Percentiles rank a stretch among this genome's conserved stretches.
Conservation (phyloP, 2,113 vertebrate species). For the Pollimyrus isidori region DNA sequence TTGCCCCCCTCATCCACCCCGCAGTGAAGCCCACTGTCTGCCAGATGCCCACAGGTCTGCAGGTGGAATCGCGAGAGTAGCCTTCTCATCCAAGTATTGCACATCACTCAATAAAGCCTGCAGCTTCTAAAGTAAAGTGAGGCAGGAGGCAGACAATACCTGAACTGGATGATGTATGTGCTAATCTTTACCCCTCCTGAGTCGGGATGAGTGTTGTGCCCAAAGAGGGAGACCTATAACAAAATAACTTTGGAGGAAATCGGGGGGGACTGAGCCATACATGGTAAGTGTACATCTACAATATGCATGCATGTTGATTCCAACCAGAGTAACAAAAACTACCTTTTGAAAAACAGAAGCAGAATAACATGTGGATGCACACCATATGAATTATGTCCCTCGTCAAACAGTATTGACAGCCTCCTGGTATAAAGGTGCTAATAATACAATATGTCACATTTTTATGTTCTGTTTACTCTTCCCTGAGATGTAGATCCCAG, state of each 20-base stretch:
- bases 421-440: not conserved
- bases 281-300: not conserved
- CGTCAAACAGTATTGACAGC: not conserved
- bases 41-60: slow-evolving; percentile 7
- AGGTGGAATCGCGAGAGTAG: not conserved
- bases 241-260: not conserved
- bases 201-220: not conserved
- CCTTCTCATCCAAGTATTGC: not conserved
- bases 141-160: not conserved
- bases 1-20: not conserved
- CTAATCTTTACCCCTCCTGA: not conserved
- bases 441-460: slow-evolving; percentile 7
- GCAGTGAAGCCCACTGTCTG: slow-evolving; percentile 1
- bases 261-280: not conserved
- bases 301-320: not conserved
- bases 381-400: not conserved
- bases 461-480: not conserved
- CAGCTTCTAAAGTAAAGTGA: not conserved
- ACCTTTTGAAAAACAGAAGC: not conserved
- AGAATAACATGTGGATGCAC: not conserved
- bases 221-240: not conserved
- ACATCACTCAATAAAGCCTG: not conserved
- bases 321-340: not conserved
- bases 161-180: not conserved
- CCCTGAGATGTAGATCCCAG: not conserved